phyloP scores from a whole-genome alignment of 2,113 vertebrate genomes.

The Neolamprologus falcicula region DNA sequence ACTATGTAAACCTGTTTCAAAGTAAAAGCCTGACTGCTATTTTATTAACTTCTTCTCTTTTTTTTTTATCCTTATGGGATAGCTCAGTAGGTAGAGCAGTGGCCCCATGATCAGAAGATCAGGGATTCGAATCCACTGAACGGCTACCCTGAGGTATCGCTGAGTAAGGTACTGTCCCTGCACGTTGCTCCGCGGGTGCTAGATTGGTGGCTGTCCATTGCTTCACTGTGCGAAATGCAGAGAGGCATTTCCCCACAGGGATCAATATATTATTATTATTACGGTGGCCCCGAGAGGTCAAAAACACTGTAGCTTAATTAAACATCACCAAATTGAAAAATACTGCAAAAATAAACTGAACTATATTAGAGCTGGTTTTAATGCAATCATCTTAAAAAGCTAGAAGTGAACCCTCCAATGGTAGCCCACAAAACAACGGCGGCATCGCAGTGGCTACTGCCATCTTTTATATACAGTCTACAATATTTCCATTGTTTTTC shows the following conservation, averaged over 20 bases:
- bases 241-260: background rate
- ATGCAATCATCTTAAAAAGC: background rate
- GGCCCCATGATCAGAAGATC: background rate
- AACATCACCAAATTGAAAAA: background rate
- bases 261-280: background rate
- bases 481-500: background rate
- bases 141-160: accelerated
- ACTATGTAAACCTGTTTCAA: background rate
- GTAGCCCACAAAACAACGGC: background rate
- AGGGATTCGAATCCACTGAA: background rate
- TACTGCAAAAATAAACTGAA: background rate
- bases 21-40: background rate
- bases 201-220: background rate
- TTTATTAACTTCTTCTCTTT: background rate
- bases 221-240: background rate
- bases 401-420: background rate
- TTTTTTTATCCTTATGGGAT: background rate
- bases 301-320: background rate
- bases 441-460: background rate
- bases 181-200: accelerated
- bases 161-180: background rate
- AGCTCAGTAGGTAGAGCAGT: background rate
- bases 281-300: accelerated
- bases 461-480: background rate
- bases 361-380: background rate